Evolutionary conservation across 2,888 invertebrate species (phyloP), one percentile per base, ranked within the genome.

Genomic region (Sericinus montela): DNA sequence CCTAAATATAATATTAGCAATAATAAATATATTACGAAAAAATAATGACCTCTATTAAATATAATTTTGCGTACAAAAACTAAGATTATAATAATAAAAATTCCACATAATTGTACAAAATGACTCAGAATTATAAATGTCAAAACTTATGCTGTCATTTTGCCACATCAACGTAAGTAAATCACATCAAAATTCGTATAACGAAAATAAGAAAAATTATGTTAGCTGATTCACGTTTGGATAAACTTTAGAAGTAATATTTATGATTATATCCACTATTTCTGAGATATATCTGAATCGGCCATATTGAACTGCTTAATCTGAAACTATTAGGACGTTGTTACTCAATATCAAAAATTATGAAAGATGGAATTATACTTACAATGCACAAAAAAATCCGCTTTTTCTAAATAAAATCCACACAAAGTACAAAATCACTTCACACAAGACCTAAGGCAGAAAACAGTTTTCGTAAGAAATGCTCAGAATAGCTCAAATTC

Each of bases 131-230:
- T 71, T 65, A n/a, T 63, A 80, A 80, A 85, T 71, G 86, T 85
- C 86, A 86, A 85, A 80, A 71, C 67, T 71, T 71, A 65, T 68
- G 66, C 75, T 85, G 83, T 85, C 86, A 84, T 69, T 73, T 75
- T 86, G 86, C 86, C 86, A 86, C 86, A 86, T 86, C 84, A 83
- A 84, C 80, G 66, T 64, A 65, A 68, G n/a, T n/a, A n/a, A n/a
- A n/a, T n/a, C n/a, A n/a, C 62, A 61, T 48, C 50, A 13, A 48
- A 60, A 60, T 60, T 37, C 32, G 29, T 32, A 11, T 35, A 49
- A 39, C 29, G 16, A 38, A 44, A 52, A 35, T 35, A 15, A 28
- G 37, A 48, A 25, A 50, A 35, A 19, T 19, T 19, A 19, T 19
- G 2, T 3, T 6, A 34, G 45, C 35, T 28, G 6, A 13, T 34